phyloP scores from a whole-genome alignment of 1,140 invertebrate genomes.

The Ceratitis capitata region DNA sequence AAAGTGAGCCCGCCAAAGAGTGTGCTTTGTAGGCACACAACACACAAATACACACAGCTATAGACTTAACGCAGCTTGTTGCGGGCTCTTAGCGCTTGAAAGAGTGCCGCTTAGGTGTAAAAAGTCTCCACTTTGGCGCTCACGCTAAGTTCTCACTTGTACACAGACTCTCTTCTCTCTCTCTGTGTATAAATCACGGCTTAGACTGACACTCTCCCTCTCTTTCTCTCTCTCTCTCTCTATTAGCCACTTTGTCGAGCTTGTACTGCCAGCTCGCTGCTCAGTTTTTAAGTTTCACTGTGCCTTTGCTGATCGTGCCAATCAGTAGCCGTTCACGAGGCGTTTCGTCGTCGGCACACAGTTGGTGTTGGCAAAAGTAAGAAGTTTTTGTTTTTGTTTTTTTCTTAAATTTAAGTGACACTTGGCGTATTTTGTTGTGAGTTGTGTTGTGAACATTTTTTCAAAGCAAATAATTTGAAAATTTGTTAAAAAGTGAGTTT shows the following conservation, averaged over 20 bases:
- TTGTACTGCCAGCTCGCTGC: not conserved
- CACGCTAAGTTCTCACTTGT: not conserved
- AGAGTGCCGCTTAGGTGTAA: not conserved
- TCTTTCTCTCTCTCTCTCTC: not conserved
- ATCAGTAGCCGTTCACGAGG: constrained; percentile 30
- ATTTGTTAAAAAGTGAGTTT: not conserved
- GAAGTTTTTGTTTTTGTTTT: not conserved
- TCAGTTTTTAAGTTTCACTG: constrained; percentile 33
- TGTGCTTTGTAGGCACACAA: not conserved
- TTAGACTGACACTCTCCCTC: not conserved
- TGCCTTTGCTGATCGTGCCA: constrained; percentile 14
- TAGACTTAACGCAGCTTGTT: not conserved
- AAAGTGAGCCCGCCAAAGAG: not conserved
- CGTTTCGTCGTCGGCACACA: not conserved
- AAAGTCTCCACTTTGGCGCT: not conserved
- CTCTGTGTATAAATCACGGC: no score
- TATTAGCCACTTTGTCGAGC: not conserved
- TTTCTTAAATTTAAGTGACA: not conserved
- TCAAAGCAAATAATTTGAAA: not conserved
- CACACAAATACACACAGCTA: constrained; percentile 9
- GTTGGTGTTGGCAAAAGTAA: not conserved
- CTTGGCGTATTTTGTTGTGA: not conserved
- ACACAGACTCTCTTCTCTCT: not conserved
- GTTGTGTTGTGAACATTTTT: not conserved
- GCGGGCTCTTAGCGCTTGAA: not conserved